Evolutionary conservation across 2,113 vertebrate species (phyloP), one percentile per base, ranked within the genome.

Genomic region (Eublepharis macularius): DNA sequence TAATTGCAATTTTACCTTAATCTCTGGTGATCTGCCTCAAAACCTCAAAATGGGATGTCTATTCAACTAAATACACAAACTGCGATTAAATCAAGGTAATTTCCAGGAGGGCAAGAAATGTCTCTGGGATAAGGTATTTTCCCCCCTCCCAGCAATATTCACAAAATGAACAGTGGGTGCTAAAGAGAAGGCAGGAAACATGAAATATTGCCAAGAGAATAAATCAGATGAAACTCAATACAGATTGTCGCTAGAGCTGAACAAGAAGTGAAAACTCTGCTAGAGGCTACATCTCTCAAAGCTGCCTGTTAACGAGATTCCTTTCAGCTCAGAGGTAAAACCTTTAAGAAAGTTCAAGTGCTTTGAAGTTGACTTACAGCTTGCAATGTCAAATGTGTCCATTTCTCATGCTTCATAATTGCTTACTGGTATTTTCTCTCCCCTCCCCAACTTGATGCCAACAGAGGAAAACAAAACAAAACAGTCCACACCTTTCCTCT

Each of bases 281-380:
- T 90, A 79, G 92, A 91, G 94, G 95, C 93, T 87, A 91, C 47
- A 65, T 87, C 84, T 95, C 94, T 96, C 94, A 91, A 89, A 91
- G 89, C 84, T 91, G 82, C 86, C 90, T 45, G 87, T 91, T 93
- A 92, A 91, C 89, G 87, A 87, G 91, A 84, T 94, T 94, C 92
- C 92, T 88, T 86, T 89, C 90, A 86, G 89, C 94, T 95, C 82
- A 92, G 90, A 90, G 74, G 90, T 94, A 95, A 96, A 95, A 94
- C 95, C 94, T 95, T 94, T 89, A 94, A 93, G 90, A 94, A 90
- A 82, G 80, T 72, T 76, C 84, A 86, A 72, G 49, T 9, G 54
- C 93, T 95, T 95, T 94, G 90, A 94, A 92, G 89, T 80, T 69
- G 76, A 85, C 86, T 29, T 76, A 86, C 17, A 85, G 84, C 84